phyloP scores from a whole-genome alignment of 2,888 invertebrate genomes.

The Pecten maximus region DNA sequence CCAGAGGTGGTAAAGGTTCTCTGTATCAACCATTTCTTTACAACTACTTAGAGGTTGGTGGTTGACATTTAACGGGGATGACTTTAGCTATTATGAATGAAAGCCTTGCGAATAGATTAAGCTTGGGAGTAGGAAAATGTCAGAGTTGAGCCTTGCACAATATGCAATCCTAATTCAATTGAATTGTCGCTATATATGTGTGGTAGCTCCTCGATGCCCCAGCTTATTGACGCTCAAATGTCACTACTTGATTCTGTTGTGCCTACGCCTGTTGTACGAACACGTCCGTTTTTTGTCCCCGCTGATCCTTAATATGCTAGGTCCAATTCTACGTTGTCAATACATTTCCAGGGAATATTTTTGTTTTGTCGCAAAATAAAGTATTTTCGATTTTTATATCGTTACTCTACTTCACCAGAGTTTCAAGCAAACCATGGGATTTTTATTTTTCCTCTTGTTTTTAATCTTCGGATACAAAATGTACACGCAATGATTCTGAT shows the following conservation, averaged over 20 bases:
- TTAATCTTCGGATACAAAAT: not conserved
- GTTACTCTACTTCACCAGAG: not conserved
- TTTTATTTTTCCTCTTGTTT: not conserved
- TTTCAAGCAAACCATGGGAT: not conserved
- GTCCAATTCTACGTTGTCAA: not conserved
- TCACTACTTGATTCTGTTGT: not conserved
- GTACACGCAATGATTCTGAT: no score
- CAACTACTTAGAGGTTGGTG: not conserved
- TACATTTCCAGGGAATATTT: no score
- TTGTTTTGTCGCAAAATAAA: no score
- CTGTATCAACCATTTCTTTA: not conserved
- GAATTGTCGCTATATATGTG: not conserved
- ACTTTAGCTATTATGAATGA: not conserved
- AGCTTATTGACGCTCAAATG: not conserved
- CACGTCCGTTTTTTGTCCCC: not conserved
- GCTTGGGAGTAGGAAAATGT: not conserved
- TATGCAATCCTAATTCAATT: conserved; percentile 3
- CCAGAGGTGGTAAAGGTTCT: not conserved
- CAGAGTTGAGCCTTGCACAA: conserved; percentile 8
- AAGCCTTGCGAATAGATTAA: not conserved
- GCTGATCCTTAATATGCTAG: not conserved
- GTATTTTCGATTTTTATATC: no score
- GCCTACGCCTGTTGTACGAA: not conserved
- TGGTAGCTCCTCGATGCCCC: not conserved
- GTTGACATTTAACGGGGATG: not conserved